These are phyloP conservation scores for Aspidiotus rigidus DNA, from an alignment of 2,888 invertebrate species.

Conservation along the genomic window DNA sequence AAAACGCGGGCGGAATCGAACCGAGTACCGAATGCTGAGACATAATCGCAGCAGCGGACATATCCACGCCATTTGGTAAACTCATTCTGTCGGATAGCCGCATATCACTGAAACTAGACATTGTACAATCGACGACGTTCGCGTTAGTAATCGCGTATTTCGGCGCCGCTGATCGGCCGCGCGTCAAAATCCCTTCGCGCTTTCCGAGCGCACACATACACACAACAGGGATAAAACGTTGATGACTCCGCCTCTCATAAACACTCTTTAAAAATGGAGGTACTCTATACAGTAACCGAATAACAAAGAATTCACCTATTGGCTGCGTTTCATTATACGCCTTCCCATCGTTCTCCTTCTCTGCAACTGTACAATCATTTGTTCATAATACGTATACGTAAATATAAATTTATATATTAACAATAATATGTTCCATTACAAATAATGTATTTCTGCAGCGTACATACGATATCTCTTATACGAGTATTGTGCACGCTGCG, in stretches of 20 bases:
- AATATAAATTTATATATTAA: too few species aligned
- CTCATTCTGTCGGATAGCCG: slow-evolving; percentile 52
- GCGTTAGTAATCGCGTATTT: background rate
- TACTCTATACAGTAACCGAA: slow-evolving; percentile 27
- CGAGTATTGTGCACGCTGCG: too few species aligned
- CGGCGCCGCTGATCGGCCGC: background rate
- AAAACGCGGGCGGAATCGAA: slow-evolving; percentile 75
- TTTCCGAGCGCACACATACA: background rate
- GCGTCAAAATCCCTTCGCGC: slow-evolving; percentile 17
- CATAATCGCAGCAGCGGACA: slow-evolving; percentile 67
- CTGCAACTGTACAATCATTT: slow-evolving; percentile 6
- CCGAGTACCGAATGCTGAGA: slow-evolving; percentile 65
- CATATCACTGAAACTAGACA: slow-evolving; percentile 31
- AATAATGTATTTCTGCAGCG: too few species aligned
- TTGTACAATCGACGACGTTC: slow-evolving; percentile 2
- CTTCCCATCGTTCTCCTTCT: slow-evolving; percentile 24
- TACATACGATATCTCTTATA: too few species aligned
- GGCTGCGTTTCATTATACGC: slow-evolving; percentile 15
- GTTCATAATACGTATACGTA: too few species aligned
- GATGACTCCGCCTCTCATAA: slow-evolving; percentile 27
- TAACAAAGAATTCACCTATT: slow-evolving; percentile 21
- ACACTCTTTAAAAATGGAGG: slow-evolving; percentile 32
- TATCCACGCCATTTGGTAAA: slow-evolving; percentile 74
- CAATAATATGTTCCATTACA: too few species aligned
- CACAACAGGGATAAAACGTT: background rate